Evolutionary conservation across 2,888 invertebrate species (phyloP).

Genomic region (Drosophila affinis): DNA sequence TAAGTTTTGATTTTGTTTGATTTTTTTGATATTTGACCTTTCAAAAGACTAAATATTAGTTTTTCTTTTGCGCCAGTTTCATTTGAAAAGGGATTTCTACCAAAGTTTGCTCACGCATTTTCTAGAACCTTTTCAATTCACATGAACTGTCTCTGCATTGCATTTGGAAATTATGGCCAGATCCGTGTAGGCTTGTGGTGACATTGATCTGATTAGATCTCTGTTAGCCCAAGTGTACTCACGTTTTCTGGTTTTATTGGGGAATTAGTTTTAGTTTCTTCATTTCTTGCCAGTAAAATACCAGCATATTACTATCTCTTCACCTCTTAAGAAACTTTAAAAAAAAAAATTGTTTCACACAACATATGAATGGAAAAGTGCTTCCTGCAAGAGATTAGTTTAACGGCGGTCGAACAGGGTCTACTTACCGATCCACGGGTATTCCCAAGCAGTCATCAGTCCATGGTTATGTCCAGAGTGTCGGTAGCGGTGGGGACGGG

Average conservation of each 20-base stretch:
- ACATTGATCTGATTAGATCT: background rate
- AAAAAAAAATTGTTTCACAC: background rate
- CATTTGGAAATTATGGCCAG: background rate
- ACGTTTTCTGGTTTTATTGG: background rate
- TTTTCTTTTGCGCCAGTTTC: too few relatives aligned
- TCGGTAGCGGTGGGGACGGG: slow-evolving; percentile 3
- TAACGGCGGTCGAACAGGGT: slow-evolving; percentile 15
- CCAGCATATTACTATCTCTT: background rate
- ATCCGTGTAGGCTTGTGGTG: background rate
- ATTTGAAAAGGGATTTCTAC: background rate
- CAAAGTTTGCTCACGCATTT: background rate
- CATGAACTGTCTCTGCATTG: background rate
- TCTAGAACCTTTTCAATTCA: background rate
- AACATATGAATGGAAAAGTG: background rate
- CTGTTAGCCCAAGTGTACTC: too few relatives aligned
- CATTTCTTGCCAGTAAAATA: background rate
- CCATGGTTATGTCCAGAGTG: background rate
- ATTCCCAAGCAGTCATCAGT: background rate
- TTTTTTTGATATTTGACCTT: background rate
- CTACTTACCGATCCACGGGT: slow-evolving; percentile 22
- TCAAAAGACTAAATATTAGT: background rate
- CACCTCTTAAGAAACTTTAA: background rate
- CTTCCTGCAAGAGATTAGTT: background rate
- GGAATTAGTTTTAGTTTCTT: background rate
- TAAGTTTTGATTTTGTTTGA: slow-evolving; percentile 70